Conservation (phyloP, 2,888 invertebrate genomes). For the Exocentrus adspersus region DNA sequence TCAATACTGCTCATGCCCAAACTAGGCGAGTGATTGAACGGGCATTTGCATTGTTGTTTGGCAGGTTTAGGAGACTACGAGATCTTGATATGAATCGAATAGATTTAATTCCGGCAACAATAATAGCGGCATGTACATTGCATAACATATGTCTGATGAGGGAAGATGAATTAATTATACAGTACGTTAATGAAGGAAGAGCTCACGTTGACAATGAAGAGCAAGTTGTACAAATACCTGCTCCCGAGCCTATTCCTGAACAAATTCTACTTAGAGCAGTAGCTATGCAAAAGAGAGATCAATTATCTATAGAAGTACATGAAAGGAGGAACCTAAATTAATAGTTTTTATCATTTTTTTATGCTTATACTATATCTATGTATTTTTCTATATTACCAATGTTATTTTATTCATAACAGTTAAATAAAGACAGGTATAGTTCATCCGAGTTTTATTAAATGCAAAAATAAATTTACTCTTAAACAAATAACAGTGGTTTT, state of each 20-base stretch:
- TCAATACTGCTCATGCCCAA: neutral
- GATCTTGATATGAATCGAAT: slow-evolving; percentile 36
- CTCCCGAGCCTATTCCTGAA: neutral
- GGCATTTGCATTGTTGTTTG: slow-evolving; percentile 31
- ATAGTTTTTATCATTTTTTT: neutral
- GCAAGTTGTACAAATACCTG: neutral
- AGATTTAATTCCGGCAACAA: slow-evolving; percentile 31
- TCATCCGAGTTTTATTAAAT: too few species aligned
- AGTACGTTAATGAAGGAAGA: neutral
- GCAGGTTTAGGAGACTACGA: slow-evolving; percentile 34
- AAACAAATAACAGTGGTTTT: too few species aligned
- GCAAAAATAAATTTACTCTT: too few species aligned
- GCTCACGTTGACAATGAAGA: too few species aligned
- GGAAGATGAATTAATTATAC: neutral
- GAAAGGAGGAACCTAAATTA: neutral
- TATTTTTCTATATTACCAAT: neutral
- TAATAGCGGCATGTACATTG: slow-evolving; percentile 35
- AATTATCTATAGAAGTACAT: too few species aligned
- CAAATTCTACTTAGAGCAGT: neutral
- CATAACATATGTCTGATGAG: slow-evolving; percentile 36
- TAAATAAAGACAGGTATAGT: too few species aligned
- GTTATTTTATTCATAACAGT: too few species aligned
- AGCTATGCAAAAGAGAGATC: too few species aligned
- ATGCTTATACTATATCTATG: too few species aligned
- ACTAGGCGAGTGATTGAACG: slow-evolving; percentile 32